Conservation (phyloP, 2,888 invertebrate genomes). For the Colletes collaris region DNA sequence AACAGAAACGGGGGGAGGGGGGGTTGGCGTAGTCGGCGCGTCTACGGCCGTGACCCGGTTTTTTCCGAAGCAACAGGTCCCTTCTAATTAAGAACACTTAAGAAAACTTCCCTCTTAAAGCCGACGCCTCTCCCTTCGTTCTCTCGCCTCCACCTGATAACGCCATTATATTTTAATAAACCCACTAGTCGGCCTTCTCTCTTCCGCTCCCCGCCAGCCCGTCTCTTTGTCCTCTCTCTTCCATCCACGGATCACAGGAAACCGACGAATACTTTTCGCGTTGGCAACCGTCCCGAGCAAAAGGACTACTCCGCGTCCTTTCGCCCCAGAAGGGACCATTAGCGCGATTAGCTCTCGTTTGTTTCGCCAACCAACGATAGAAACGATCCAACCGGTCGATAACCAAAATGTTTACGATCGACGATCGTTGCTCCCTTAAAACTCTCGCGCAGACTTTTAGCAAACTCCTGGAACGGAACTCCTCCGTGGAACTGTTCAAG, state of each 20-base stretch:
- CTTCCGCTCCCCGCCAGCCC: constrained; percentile 34
- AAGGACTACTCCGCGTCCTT: not conserved
- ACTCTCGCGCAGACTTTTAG: no score
- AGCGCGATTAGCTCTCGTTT: constrained; percentile 39
- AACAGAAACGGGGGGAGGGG: constrained; percentile 13
- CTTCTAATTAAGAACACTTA: constrained; percentile 84
- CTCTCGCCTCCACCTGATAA: constrained; percentile 75
- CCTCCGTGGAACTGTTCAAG: no score
- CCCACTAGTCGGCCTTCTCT: constrained; percentile 62
- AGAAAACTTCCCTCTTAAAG: constrained; percentile 83
- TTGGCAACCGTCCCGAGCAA: constrained; percentile 33
- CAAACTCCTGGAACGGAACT: no score
- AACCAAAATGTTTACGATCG: no score
- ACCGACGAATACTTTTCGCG: constrained; percentile 42
- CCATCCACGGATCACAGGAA: constrained; percentile 26
- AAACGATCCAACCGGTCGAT: no score
- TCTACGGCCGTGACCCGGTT: constrained; percentile 83
- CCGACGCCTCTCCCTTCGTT: constrained; percentile 79
- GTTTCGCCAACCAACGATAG: not conserved
- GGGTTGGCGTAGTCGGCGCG: constrained; percentile 70
- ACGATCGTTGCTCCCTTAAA: no score
- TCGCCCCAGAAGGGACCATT: constrained; percentile 1
- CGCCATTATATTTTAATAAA: constrained; percentile 83
- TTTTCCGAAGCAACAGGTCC: constrained; percentile 83
- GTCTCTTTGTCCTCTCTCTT: constrained; percentile 10